Base-by-base conservation (phyloP, 2,113 vertebrate genomes). In the Apteryx owenii region DNA sequence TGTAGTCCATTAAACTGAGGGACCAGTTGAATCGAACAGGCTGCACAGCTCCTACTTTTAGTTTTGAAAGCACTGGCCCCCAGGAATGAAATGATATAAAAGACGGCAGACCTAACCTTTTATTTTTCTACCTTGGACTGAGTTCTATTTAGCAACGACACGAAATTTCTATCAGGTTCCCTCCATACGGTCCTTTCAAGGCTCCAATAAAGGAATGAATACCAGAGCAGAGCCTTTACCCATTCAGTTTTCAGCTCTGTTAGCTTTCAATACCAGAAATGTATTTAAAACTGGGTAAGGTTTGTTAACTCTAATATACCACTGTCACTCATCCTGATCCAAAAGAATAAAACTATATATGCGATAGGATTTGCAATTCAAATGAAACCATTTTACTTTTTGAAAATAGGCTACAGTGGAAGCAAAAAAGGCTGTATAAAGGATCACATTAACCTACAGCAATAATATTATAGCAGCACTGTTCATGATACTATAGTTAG, bases 241-340 rank as follows among this genome's bases (percentile, higher is more conserved):
- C 94, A 98, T 98, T 98, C 98, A 98, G 88, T 97, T 98, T 98
- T 98, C 98, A 98, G 98, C 98, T 98, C 98, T 96, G 96, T 98
- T 98, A 97, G 85, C 90, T 98, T 96, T 98, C 97, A 98, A 98
- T 98, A 96, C 97, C 96, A 98, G 96, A 98, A 97, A 98, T 96
- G 98, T 97, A 97, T 97, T 98, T 98, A 97, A 97, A 97, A 98
- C 93, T 92, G 97, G 95, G 93, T 94, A 97, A 98, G 97, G 97
- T 97, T 98, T 98, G 98, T 98, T 98, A 98, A 97, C 95, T 97
- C 97, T 95, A 97, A 97, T 96, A 97, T 85, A 94, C 93, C 84
- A 92, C 93, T 98, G 98, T 97, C 98, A 98, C 89, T 98, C 98
- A 98, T 95, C 93, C 95, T 83, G 88, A 91, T 79, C 92, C 92